A percentile compares a stretch with the other conserved stretches of the same genome.
Evolutionary conservation across 2,113 vertebrate genomes (phyloP).

Genomic region (Dissostichus mawsoni): DNA sequence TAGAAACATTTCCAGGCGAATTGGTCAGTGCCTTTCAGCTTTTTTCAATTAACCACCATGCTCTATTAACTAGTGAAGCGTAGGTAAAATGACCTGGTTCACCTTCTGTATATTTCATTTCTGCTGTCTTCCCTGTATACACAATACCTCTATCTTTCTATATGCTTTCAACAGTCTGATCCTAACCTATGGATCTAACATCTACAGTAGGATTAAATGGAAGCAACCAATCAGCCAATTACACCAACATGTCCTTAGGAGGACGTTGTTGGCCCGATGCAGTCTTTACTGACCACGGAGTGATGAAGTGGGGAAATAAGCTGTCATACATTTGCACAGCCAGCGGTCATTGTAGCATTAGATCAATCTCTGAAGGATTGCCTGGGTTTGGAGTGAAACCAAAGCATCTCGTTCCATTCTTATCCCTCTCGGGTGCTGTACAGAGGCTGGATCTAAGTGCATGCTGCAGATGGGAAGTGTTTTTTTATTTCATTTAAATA

Average conservation of each 20-base stretch:
- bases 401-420: conserved; percentile 47
- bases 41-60: conserved; percentile 44
- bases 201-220: conserved; percentile 33
- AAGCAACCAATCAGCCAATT: conserved; percentile 63
- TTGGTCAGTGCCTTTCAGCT: conserved; percentile 38
- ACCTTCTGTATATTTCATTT: conserved; percentile 43
- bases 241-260: conserved; percentile 34
- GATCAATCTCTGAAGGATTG: conserved; percentile 75
- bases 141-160: background rate
- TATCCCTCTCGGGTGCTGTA: conserved; percentile 31
- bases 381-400: conserved; percentile 65
- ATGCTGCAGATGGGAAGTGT: conserved; percentile 1
- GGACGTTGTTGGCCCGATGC: conserved; percentile 46
- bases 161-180: conserved; percentile 33
- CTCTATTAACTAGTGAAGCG: conserved; percentile 25
- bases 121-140: conserved; percentile 17
- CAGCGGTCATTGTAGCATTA: conserved; percentile 68
- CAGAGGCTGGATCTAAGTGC: background rate
- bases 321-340: conserved; percentile 61
- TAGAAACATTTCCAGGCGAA: conserved; percentile 51
- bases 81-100: conserved; percentile 31
- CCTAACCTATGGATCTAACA: conserved; percentile 46
- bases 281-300: conserved; percentile 46
- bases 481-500: conserved; percentile 30
- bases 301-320: conserved; percentile 70